Conservation (phyloP, 2,113 vertebrate genomes). For the Tychaedon coryphoeus region DNA sequence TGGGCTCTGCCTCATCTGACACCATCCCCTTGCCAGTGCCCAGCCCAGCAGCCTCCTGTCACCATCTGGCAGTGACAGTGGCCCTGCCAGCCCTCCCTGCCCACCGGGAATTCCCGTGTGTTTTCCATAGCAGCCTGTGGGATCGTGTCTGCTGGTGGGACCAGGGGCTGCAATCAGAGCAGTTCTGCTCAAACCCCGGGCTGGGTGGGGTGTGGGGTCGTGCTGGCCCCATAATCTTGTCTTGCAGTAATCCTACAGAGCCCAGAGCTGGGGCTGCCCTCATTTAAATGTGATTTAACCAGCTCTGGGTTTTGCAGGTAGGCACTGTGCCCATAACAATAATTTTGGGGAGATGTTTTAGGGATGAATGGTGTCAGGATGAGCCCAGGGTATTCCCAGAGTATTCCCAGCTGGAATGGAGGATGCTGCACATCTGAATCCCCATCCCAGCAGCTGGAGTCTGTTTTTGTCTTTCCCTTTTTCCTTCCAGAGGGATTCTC, state of each 20-base stretch:
- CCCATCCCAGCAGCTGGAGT: not conserved
- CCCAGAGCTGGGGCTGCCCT: not conserved
- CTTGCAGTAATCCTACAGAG: not conserved
- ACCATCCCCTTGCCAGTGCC: not conserved
- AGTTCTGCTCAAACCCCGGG: not conserved
- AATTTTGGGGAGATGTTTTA: not conserved
- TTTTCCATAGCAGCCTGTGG: not conserved
- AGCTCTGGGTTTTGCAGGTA: not conserved
- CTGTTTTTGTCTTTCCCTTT: not conserved
- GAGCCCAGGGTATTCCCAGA: not conserved
- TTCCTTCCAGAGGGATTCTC: not conserved
- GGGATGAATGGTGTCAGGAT: not conserved
- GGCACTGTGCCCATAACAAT: accelerated
- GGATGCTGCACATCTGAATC: accelerated
- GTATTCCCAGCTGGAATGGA: not conserved
- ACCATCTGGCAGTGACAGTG: accelerated
- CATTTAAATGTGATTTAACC: not conserved
- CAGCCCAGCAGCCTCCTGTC: not conserved
- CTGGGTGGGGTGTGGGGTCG: accelerated
- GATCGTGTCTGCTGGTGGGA: not conserved
- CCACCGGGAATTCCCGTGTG: not conserved
- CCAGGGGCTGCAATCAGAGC: not conserved
- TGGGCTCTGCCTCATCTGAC: not conserved
- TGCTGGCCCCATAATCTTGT: not conserved
- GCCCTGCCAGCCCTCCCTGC: not conserved